Percentiles rank a stretch among this genome's conserved stretches.
These are phyloP conservation scores for Acrocephalus scirpaceus DNA, from an alignment of 2,797 vertebrate genomes.

Conservation along the genomic window DNA sequence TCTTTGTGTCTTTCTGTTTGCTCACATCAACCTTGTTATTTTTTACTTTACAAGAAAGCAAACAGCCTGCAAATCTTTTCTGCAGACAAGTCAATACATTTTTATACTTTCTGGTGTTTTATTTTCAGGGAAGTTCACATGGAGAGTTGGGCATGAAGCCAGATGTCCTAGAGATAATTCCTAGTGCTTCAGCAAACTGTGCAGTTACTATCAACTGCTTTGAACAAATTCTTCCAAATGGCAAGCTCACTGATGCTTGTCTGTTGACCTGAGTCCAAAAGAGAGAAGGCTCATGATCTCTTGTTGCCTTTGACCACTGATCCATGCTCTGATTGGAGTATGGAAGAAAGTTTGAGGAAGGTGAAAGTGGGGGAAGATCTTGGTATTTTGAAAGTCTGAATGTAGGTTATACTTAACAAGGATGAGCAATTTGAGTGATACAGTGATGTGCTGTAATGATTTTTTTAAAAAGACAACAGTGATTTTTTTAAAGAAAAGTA, in stretches of 20 bases:
- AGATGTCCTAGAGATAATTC: constrained; percentile 50
- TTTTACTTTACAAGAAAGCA: constrained; percentile 55
- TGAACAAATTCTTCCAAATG: constrained; percentile 18
- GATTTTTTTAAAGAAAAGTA: too few species aligned
- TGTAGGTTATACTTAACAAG: neutral
- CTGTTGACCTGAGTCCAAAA: neutral
- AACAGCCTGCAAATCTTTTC: constrained; percentile 40
- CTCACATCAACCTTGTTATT: constrained; percentile 56
- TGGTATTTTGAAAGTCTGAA: neutral
- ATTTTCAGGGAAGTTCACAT: constrained; percentile 34
- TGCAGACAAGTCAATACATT: constrained; percentile 50
- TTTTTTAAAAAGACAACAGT: neutral
- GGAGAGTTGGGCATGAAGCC: constrained; percentile 38
- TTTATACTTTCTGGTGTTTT: constrained; percentile 38
- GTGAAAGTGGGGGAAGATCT: neutral
- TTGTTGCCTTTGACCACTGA: neutral
- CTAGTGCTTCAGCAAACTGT: neutral
- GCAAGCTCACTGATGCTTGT: neutral
- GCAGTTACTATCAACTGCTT: neutral
- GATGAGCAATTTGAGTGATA: neutral
- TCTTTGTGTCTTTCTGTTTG: constrained; percentile 63
- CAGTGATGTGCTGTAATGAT: neutral
- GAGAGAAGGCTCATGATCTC: neutral
- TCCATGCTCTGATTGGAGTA: neutral
- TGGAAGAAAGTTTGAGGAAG: neutral